phyloP scores from a whole-genome alignment of 2,113 vertebrate genomes.

The Otolemur garnettii region DNA sequence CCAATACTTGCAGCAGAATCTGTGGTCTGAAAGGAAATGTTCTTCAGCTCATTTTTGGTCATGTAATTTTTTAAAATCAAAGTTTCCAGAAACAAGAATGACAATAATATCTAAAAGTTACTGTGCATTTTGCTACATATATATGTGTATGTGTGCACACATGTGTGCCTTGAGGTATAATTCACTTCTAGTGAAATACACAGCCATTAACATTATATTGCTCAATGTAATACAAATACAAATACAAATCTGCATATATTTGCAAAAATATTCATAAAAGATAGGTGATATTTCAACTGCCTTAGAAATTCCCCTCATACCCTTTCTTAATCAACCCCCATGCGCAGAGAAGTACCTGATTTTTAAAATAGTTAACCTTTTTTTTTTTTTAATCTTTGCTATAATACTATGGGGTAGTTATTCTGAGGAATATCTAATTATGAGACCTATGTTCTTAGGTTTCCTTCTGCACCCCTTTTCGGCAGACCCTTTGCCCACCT shows the following conservation, averaged over 20 bases:
- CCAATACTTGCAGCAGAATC: background rate
- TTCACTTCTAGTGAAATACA: background rate
- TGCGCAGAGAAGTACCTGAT: background rate
- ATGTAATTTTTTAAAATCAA: background rate
- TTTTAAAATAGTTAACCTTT: background rate
- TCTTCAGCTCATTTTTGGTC: background rate
- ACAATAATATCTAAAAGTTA: background rate
- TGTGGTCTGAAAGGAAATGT: background rate
- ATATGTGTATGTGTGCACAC: too few relatives aligned
- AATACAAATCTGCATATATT: background rate
- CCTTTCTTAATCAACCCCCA: background rate
- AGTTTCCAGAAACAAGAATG: background rate
- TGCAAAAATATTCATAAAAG: background rate
- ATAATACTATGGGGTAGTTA: background rate
- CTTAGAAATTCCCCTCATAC: background rate
- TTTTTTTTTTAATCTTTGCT: background rate
- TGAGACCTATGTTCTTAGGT: background rate
- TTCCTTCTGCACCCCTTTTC: background rate
- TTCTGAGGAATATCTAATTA: background rate
- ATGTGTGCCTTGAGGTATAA: background rate
- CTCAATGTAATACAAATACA: too few relatives aligned
- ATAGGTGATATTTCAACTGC: background rate
- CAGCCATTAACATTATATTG: background rate
- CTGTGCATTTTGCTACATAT: background rate
- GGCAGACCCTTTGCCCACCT: background rate